Base-by-base conservation (phyloP, 1,140 invertebrate genomes). In the Trichomalopsis sarcophagae region DNA sequence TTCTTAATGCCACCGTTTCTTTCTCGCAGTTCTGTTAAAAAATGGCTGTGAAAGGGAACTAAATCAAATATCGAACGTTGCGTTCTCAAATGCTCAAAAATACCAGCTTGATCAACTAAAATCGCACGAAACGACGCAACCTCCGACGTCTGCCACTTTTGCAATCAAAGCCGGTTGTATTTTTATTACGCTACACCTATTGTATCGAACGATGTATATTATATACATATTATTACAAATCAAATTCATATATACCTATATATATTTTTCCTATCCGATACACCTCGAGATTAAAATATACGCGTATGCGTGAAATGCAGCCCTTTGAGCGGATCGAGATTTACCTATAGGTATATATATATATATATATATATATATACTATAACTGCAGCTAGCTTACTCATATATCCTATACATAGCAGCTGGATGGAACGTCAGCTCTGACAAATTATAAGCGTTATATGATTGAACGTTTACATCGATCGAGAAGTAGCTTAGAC, bases 351-450 rank as follows among this genome's bases (percentile, higher is more conserved):
- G n/a, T n/a, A n/a, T n/a, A n/a, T n/a, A n/a, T n/a, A n/a, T n/a
- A n/a, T n/a, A n/a, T n/a, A n/a, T n/a, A 17, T 30, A 68, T 10
- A 17, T 47, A 77, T 10, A 4, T 75, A 21, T 83, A 40, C 23
- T 66, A 66, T 27, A 27, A 27, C 62, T n/a, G 21, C 62, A n/a
- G 14, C 62, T n/a, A n/a, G 14, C 62, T n/a, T 62, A n/a, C 21
- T 62, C n/a, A 3, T 62, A n/a, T 21, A 68, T 17, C 76, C 50
- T 55, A 36, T 55, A 55, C 7, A 27, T 1, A 6, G 50, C 30
- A 79, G 73, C 84, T 85, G 84, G 84, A 85, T 85, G 84, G 84
- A 85, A 85, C 78, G 71, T 6, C 36, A 17, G 30, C 23, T 14
- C 36, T 76, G 40, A 74, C 21, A 40, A 27, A 78, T 27, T n/a